These are phyloP conservation scores for Trichacis sp. DNA, from an alignment of 2,888 invertebrate species.

Conservation along the genomic window DNA sequence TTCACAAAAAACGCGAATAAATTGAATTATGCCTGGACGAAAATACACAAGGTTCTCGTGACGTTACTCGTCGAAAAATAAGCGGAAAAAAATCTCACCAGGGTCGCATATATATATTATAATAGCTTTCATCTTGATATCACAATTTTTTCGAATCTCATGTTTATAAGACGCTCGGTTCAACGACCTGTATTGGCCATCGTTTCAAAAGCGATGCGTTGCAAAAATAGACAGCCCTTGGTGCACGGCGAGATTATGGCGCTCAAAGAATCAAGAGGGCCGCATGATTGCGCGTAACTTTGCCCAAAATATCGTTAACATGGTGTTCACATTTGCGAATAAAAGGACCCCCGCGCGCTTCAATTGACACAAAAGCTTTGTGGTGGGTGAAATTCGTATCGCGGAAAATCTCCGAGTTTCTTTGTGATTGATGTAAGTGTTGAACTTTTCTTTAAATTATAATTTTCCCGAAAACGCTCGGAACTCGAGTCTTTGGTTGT, in stretches of 20 bases:
- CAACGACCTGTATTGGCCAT: slow-evolving; percentile 39
- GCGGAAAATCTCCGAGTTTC: too few species aligned
- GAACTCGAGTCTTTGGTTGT: too few species aligned
- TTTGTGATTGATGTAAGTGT: too few species aligned
- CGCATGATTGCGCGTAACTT: not conserved
- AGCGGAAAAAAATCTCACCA: not conserved
- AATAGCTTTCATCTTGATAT: slow-evolving; percentile 5
- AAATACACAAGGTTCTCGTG: not conserved
- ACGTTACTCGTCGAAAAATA: not conserved
- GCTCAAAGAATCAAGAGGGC: slow-evolving; percentile 34
- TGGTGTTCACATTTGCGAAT: too few species aligned
- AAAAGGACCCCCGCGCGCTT: too few species aligned
- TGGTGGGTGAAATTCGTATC: too few species aligned
- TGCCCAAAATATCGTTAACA: too few species aligned
- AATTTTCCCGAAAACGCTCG: too few species aligned
- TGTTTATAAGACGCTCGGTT: slow-evolving; percentile 19
- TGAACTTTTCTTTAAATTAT: too few species aligned
- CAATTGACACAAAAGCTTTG: too few species aligned
- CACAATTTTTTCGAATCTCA: slow-evolving; percentile 13
- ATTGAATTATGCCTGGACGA: too few species aligned
- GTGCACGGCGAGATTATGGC: slow-evolving; percentile 23
- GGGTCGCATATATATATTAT: slow-evolving; percentile 7
- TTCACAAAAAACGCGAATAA: too few species aligned
- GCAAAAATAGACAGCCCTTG: slow-evolving; percentile 32
- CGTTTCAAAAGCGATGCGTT: slow-evolving; percentile 33